Base-by-base conservation (phyloP, 2,113 vertebrate genomes). In the Sebastes schlegelii region DNA sequence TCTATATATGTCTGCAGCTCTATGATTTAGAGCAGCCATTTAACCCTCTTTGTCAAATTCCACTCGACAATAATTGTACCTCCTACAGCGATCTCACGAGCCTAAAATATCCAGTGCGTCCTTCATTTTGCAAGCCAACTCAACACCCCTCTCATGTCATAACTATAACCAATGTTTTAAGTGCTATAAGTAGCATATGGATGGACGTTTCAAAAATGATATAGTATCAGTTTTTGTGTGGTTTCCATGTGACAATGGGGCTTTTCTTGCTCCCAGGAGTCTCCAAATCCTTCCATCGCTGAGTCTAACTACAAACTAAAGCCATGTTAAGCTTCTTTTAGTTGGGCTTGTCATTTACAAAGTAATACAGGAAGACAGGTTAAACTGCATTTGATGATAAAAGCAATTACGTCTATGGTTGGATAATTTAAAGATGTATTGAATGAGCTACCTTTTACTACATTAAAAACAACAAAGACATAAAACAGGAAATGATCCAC, bases 61-160 rank as follows among this genome's bases (percentile, higher is more conserved):
- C 85, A 82, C 65, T 67, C 67, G 58, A 84, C 80, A 82, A 88
- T 89, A 89, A 93, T 89, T 90, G 89, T 64, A 92, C 84, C 92
- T 90, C 91, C 89, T 82, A 86, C 77, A 77, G 80, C 45, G 72
- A 89, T 80, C 77, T 89, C 87, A 65, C 46, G 1, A 42, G 49
- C 74, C 52, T 9, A 90, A 92, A 94, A 93, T 91, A 91, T 85
- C 88, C 52, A 8, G 46, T 21, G 71, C 57, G 79, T 74, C 69
- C 83, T 80, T 86, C 73, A 43, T 82, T 90, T 90, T 81, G 80
- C n/a, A 65, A 65, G 88, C 71, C 72, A 80, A 81, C 61, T 52
- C 49, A 72, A 69, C 70, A 57, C 51, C 54, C 49, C 52, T 79
- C 49, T 86, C 75, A 77, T 80, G 52, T 71, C 82, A 79, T 14